Conservation (phyloP, 1,140 invertebrate species). For the Thalassaphorura encarpata region DNA sequence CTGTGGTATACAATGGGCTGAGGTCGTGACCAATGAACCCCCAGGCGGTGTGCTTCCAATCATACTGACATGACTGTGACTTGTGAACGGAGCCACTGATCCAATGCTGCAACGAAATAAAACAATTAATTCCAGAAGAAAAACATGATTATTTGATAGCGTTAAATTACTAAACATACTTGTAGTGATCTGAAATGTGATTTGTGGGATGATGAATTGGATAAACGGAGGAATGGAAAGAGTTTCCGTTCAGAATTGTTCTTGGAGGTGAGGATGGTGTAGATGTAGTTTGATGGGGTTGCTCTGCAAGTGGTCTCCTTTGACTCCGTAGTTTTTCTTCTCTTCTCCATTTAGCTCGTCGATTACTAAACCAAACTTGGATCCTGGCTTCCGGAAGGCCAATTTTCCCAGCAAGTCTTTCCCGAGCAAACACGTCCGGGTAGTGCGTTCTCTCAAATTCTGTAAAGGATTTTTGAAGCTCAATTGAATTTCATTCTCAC, state of each 20-base stretch:
- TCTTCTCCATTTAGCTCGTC: constrained; percentile 93
- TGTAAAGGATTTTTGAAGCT: constrained; percentile 32
- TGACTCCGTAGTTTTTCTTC: constrained; percentile 95
- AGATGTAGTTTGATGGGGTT: constrained; percentile 32
- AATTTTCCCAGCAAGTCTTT: constrained; percentile 90
- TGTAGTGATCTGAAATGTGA: constrained; percentile 47
- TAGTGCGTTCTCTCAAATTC: constrained; percentile 87
- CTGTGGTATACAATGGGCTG: constrained; percentile 53
- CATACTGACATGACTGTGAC: constrained; percentile 33
- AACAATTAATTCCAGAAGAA: neutral
- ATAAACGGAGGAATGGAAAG: constrained; percentile 45
- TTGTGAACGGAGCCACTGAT: constrained; percentile 36
- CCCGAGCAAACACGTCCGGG: constrained; percentile 91
- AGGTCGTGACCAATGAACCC: constrained; percentile 43
- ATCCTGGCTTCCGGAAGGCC: constrained; percentile 94
- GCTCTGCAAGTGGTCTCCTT: constrained; percentile 44
- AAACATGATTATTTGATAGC: neutral
- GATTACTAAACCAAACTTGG: constrained; percentile 56
- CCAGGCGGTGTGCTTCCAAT: constrained; percentile 37
- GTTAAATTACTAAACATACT: constrained; percentile 38
- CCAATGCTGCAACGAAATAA: constrained; percentile 13
- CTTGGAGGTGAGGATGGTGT: constrained; percentile 41
- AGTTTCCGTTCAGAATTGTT: constrained; percentile 42
- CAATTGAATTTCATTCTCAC: too few relatives aligned
- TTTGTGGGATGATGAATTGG: constrained; percentile 35